Evolutionary conservation across 2,113 vertebrate genomes (phyloP).

Genomic region (Actenoides hombroni): DNA sequence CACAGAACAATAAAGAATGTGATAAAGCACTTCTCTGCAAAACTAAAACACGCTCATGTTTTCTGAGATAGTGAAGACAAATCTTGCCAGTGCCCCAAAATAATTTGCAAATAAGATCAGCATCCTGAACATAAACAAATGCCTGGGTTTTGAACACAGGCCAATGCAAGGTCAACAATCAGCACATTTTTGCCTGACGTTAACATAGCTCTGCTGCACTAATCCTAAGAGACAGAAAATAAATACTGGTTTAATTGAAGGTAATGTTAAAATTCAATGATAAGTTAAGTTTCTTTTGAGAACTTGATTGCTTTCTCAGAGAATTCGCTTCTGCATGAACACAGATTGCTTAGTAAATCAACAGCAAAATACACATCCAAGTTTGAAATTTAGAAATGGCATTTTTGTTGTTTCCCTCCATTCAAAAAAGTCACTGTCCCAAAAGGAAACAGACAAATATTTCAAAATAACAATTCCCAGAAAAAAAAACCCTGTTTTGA

Average conservation of each 20-base stretch:
- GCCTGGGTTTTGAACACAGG: conserved; percentile 49
- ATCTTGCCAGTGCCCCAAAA: conserved; percentile 40
- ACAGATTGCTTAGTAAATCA: conserved; percentile 20
- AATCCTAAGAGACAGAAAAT: conserved; percentile 54
- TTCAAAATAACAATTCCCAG: not conserved
- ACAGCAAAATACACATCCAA: not conserved
- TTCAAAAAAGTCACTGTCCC: not conserved
- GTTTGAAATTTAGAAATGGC: not conserved
- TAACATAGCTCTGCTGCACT: conserved; percentile 42
- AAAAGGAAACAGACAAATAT: not conserved
- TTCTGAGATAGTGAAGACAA: not conserved
- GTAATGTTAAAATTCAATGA: conserved; percentile 66
- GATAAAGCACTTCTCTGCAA: not conserved
- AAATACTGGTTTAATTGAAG: conserved; percentile 62
- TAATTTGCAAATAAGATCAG: conserved; percentile 55
- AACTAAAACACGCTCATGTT: not conserved
- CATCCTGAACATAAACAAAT: conserved; percentile 54
- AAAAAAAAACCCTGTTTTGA: not conserved
- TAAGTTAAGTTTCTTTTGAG: conserved; percentile 60
- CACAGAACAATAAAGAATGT: not conserved
- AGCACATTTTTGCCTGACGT: conserved; percentile 62
- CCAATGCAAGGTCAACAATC: conserved; percentile 58
- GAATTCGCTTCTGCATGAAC: not conserved
- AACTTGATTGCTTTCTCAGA: conserved; percentile 58
- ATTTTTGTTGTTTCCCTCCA: not conserved